These are phyloP conservation scores for Empidonax traillii DNA, from an alignment of 2,113 vertebrate species.

Conservation along the genomic window DNA sequence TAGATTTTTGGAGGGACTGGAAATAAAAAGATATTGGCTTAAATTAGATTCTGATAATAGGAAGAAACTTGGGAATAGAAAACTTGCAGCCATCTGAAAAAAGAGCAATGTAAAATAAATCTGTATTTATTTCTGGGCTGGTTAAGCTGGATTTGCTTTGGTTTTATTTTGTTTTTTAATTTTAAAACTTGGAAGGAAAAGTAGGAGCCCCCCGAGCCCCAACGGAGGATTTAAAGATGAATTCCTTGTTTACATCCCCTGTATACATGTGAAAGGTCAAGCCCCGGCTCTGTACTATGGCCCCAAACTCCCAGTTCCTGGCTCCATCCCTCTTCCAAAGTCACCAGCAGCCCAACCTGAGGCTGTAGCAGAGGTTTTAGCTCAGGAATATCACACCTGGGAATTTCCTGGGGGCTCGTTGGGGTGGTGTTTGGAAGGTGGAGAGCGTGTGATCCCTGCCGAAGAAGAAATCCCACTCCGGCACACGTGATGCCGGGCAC, in stretches of 20 bases:
- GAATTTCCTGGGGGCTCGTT: accelerated
- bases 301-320: background rate
- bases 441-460: background rate
- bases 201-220: background rate
- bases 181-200: background rate
- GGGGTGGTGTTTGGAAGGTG: accelerated
- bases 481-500: slow-evolving; percentile 37
- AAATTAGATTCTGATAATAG: background rate
- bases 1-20: background rate
- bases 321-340: slow-evolving; percentile 8
- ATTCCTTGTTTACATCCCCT: slow-evolving; percentile 50
- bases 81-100: background rate
- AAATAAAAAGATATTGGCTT: background rate
- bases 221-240: background rate
- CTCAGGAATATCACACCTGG: accelerated
- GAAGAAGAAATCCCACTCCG: background rate
- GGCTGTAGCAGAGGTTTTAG: background rate
- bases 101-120: background rate
- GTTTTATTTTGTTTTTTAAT: background rate
- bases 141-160: background rate
- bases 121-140: background rate
- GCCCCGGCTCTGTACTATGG: accelerated
- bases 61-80: background rate
- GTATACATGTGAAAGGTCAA: background rate
- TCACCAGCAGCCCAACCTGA: background rate